Conservation (phyloP, 1,140 invertebrate genomes). For the Leptinotarsa undecemlineata region DNA sequence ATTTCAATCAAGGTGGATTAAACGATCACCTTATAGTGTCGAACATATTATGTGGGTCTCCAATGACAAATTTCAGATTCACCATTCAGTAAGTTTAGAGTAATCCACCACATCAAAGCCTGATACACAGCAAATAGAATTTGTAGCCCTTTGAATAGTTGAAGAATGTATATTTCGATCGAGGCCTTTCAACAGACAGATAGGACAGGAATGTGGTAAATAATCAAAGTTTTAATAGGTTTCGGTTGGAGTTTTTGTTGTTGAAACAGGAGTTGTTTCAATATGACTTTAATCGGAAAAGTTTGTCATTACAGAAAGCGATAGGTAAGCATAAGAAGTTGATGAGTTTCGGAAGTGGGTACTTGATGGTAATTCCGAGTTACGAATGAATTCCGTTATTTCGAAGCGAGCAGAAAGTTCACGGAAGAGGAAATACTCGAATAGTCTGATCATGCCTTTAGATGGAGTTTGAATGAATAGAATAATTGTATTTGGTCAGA, state of each 20-base stretch:
- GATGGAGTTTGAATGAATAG: too few species aligned
- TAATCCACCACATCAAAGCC: not conserved
- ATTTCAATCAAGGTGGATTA: not conserved
- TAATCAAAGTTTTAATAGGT: constrained; percentile 19
- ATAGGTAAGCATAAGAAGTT: constrained; percentile 11
- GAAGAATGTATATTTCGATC: not conserved
- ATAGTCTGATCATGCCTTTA: too few species aligned
- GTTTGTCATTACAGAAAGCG: constrained; percentile 14
- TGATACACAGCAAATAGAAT: not conserved
- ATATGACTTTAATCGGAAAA: constrained; percentile 18
- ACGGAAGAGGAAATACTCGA: too few species aligned
- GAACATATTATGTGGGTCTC: not conserved
- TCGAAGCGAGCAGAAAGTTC: too few species aligned
- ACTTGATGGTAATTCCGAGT: not conserved
- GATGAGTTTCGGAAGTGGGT: constrained; percentile 14
- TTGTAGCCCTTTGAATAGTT: not conserved
- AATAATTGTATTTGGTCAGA: too few species aligned
- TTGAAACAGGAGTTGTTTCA: constrained; percentile 4
- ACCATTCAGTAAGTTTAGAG: not conserved
- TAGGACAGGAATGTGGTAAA: constrained; percentile 13
- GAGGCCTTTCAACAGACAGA: not conserved
- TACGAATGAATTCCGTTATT: not conserved
- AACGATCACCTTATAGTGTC: not conserved
- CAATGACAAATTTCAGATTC: not conserved
- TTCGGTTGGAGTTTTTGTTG: constrained; percentile 20